A percentile compares a stretch with the other conserved stretches of the same genome.
Conservation (phyloP, 2,888 invertebrate genomes). For the Myopa testacea region DNA sequence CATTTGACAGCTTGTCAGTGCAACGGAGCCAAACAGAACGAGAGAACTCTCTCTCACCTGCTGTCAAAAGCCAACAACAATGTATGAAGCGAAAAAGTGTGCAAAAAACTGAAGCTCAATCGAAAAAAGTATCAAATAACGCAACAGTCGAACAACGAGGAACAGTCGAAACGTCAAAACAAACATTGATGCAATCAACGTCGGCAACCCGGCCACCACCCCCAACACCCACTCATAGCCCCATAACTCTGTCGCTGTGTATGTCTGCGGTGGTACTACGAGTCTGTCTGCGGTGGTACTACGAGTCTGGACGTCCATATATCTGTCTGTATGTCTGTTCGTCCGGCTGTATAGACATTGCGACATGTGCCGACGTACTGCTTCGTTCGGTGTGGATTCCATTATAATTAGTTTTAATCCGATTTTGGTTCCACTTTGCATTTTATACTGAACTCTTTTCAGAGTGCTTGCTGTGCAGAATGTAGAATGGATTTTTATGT, state of each 20-base stretch:
- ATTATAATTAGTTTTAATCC: conserved; percentile 64
- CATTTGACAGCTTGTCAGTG: conserved; percentile 24
- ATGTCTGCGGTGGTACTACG: not conserved
- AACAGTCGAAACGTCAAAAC: conserved; percentile 26
- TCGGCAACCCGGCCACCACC: not conserved
- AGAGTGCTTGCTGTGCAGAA: conserved; percentile 23
- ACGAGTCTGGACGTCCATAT: not conserved
- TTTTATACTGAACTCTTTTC: conserved; percentile 14
- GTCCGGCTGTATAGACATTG: not conserved
- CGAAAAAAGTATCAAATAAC: conserved; percentile 32
- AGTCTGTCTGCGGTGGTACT: not conserved
- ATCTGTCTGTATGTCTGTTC: conserved; percentile 12
- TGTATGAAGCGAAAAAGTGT: not conserved
- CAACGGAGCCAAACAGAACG: not conserved
- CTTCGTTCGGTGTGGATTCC: conserved; percentile 37
- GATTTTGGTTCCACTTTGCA: conserved; percentile 53
- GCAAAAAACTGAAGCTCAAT: not conserved
- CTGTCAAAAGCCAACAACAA: conserved; percentile 10
- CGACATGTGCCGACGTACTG: conserved; percentile 14
- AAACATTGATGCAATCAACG: conserved; percentile 43
- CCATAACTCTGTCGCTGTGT: not conserved
- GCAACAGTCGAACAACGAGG: not conserved
- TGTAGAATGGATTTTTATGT: not conserved
- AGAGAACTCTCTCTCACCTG: conserved; percentile 25
- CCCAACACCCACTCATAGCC: not conserved